Evolutionary conservation across 2,797 vertebrate species (phyloP).

Genomic region (Anguilla obscura): DNA sequence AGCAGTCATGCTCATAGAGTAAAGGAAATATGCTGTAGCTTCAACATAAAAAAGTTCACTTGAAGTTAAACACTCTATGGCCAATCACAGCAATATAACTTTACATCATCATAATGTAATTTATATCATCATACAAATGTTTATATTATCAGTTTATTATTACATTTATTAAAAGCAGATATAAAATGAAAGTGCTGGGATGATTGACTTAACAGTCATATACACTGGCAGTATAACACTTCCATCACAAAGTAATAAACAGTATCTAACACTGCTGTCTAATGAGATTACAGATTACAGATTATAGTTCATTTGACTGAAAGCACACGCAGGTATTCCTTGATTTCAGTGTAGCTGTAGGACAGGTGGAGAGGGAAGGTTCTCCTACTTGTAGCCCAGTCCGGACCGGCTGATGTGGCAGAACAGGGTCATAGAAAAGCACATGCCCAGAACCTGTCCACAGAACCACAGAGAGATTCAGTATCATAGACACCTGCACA

Average conservation of each 20-base stretch:
- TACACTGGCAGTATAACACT: not conserved
- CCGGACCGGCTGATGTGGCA: conserved; percentile 76
- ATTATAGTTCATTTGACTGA: not conserved
- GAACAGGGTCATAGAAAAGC: conserved; percentile 78
- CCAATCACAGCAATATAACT: not conserved
- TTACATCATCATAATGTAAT: not conserved
- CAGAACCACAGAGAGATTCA: conserved; percentile 24
- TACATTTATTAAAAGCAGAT: not conserved
- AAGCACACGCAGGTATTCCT: not conserved
- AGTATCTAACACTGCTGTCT: not conserved
- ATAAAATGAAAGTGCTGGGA: not conserved
- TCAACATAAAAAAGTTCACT: not conserved
- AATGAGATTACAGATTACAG: not conserved
- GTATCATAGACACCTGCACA: not conserved
- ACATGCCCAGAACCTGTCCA: conserved; percentile 77
- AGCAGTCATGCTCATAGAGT: not conserved
- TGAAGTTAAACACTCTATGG: not conserved
- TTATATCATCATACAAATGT: not conserved
- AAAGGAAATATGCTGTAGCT: not conserved
- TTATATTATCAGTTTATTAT: not conserved
- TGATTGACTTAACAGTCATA: not conserved
- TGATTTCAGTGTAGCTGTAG: not conserved
- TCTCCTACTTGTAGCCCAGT: conserved; percentile 72
- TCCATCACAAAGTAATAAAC: not conserved
- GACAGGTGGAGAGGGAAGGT: not conserved